Evolutionary conservation across 2,797 vertebrate species (phyloP), one percentile per base, ranked within the genome.

Genomic region (Sebastes cheni): DNA sequence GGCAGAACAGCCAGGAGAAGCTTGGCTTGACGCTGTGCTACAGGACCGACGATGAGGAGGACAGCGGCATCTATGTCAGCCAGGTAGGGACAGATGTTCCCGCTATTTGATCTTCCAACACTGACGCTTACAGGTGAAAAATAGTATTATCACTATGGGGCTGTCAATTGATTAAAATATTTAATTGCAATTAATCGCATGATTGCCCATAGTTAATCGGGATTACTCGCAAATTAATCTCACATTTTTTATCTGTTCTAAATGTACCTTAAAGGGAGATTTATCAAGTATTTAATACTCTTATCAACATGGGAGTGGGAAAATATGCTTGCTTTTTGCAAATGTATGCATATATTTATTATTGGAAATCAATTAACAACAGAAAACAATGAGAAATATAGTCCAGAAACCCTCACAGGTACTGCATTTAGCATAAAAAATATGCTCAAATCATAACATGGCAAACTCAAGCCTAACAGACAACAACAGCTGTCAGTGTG

Each of bases 11-110:
- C 91, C 97, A 97, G 84, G 98, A 99, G 91, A 99, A 98, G 90
- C 95, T 99, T 60, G 98, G 98, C 8, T 92, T 99, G 89, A 99
- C 98, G 11, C 95, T 99, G 64, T 99, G 98, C 83, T 99, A 99
- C 94, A 94, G 97, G 76, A 99, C 98, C 0, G 98, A 99, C 60
- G 97, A 99, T 6, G 98, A 99, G 82, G 98, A 99, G 77, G 98
- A 99, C 92, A 96, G 81, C 0, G 97, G 96, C 72, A 99, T 99
- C 91, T 99, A 99, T 84, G 97, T 99, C 88, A 97, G 98, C 2
- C 96, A 98, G 97, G 98, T 99, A 88, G 90, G 32, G 8, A 22
- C 58, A 46, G 55, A 70, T 29, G 39, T 42, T 18, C 6, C 30
- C 0, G 3, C 8, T 29, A 11, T 25, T 30, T 62, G n/a, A 6